These are phyloP conservation scores for Ageneiosus marmoratus DNA, from an alignment of 2,113 vertebrate species.

Conservation along the genomic window DNA sequence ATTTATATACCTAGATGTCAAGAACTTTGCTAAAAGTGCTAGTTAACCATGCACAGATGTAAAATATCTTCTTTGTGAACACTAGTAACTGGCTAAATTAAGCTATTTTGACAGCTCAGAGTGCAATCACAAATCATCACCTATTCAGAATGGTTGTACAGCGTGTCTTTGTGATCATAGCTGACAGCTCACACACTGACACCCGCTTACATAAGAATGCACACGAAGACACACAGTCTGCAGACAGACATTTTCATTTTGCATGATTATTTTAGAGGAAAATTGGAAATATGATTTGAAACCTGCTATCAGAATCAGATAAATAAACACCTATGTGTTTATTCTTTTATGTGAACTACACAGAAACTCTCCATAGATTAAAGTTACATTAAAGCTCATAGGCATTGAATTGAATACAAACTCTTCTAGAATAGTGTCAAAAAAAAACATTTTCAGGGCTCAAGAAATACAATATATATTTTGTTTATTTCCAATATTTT, in stretches of 20 bases:
- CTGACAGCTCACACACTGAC: background rate
- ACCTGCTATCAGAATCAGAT: background rate
- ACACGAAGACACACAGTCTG: background rate
- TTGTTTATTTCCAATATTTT: background rate
- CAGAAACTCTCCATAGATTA: background rate
- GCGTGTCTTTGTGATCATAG: background rate
- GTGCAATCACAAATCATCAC: constrained; percentile 2
- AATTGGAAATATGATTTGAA: background rate
- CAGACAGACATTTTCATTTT: background rate
- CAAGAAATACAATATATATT: background rate
- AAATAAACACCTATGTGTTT: background rate
- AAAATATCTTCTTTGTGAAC: background rate
- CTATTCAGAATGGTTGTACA: background rate
- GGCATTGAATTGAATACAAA: background rate
- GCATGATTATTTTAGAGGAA: background rate
- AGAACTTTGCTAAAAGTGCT: background rate
- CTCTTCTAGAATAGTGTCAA: background rate
- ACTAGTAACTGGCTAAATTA: background rate
- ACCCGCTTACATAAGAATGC: background rate
- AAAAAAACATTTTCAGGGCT: background rate
- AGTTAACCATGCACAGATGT: background rate
- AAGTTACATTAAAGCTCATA: background rate
- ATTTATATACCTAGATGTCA: background rate
- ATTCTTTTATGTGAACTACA: no score
- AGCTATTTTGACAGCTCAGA: background rate